These are phyloP conservation scores for Epinotia demarniana DNA, from an alignment of 2,888 invertebrate genomes.

Conservation along the genomic window DNA sequence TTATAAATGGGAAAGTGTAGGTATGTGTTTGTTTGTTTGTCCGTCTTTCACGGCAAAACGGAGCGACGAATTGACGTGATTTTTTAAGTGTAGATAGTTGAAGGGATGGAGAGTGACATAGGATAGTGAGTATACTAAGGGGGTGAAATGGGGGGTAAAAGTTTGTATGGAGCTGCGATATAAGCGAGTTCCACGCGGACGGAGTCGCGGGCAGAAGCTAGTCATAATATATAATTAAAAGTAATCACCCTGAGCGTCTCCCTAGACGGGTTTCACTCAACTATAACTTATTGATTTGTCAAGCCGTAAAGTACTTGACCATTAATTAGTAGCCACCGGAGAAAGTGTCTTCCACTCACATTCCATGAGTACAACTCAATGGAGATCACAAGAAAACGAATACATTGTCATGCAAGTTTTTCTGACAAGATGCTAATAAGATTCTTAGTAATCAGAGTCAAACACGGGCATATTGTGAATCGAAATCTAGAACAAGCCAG, in stretches of 20 bases:
- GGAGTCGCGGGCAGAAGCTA: no score
- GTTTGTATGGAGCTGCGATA: no score
- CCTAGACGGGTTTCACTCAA: not conserved
- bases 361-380: slow-evolving; percentile 38
- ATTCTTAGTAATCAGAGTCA: slow-evolving; percentile 19
- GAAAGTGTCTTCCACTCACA: slow-evolving; percentile 40
- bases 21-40: no score
- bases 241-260: slow-evolving; percentile 15
- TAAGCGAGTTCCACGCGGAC: no score
- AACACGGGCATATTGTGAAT: not conserved
- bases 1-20: no score
- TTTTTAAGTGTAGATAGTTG: no score
- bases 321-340: slow-evolving; percentile 26
- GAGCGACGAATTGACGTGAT: no score
- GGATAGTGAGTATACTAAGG: no score
- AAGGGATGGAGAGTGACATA: no score
- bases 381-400: slow-evolving; percentile 31
- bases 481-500: not conserved
- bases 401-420: slow-evolving; percentile 37
- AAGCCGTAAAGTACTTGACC: slow-evolving; percentile 12
- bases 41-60: no score
- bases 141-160: no score
- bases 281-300: slow-evolving; percentile 27
- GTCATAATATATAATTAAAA: not conserved
- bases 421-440: slow-evolving; percentile 12